These are phyloP conservation scores for Crotalus helleri DNA, from an alignment of 2,113 vertebrate species.

Conservation along the genomic window DNA sequence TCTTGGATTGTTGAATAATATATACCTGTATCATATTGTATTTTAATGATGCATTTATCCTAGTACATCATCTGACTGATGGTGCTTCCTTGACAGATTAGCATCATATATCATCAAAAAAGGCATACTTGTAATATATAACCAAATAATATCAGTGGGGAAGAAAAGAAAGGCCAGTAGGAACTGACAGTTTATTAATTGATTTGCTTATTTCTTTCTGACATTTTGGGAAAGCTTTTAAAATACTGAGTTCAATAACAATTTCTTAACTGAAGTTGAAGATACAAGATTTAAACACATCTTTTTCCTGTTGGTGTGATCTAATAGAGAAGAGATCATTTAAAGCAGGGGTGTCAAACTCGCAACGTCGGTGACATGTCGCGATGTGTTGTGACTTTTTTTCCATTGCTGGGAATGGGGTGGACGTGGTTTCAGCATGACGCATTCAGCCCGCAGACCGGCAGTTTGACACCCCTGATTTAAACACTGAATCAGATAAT, in stretches of 20 bases:
- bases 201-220: constrained; percentile 10
- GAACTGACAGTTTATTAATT: constrained; percentile 31
- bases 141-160: constrained; percentile 35
- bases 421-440: too few relatives aligned
- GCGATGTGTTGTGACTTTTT: too few relatives aligned
- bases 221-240: constrained; percentile 37
- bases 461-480: too few relatives aligned
- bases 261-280: constrained; percentile 18
- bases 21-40: constrained; percentile 35
- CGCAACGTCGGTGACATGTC: too few relatives aligned
- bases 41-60: constrained; percentile 55
- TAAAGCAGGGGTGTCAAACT: background rate
- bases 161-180: constrained; percentile 39
- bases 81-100: constrained; percentile 43
- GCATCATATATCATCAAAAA: constrained; percentile 36
- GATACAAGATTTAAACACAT: background rate
- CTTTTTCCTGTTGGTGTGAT: background rate
- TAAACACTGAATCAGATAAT: background rate
- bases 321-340: background rate
- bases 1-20: constrained; percentile 34
- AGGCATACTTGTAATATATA: constrained; percentile 32
- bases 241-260: constrained; percentile 28
- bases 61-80: constrained; percentile 52
- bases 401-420: too few relatives aligned
- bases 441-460: too few relatives aligned